Percentiles rank a stretch among this genome's conserved stretches.
phyloP scores from a whole-genome alignment of 1,140 invertebrate genomes.

The Leptinotarsa lineolata region DNA sequence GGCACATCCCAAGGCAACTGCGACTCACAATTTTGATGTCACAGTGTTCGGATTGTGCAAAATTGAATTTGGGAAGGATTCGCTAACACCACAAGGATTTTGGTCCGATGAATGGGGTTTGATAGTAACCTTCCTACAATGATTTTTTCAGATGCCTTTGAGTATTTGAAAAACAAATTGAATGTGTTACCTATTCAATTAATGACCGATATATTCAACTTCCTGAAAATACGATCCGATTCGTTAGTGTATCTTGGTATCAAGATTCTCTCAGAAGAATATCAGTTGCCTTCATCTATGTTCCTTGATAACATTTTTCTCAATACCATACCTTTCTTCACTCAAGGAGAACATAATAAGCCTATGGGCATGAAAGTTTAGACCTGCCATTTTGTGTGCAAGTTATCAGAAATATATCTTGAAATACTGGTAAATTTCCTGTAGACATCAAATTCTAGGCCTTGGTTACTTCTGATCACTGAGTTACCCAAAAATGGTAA shows the following conservation, averaged over 20 bases:
- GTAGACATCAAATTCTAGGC: too few species aligned
- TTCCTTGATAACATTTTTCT: too few species aligned
- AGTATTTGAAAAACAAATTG: not conserved
- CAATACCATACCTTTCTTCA: not conserved
- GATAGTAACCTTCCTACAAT: constrained; percentile 42
- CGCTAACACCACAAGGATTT: not conserved
- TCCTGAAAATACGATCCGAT: too few species aligned
- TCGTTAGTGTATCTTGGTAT: too few species aligned
- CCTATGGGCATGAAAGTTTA: too few species aligned
- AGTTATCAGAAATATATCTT: too few species aligned
- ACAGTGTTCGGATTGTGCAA: constrained; percentile 36
- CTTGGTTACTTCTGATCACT: too few species aligned
- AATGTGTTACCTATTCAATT: not conserved
- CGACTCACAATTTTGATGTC: not conserved
- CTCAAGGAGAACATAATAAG: too few species aligned
- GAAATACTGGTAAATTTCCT: too few species aligned
- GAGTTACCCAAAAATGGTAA: not conserved
- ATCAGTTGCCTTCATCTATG: too few species aligned
- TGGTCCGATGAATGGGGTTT: constrained; percentile 29
- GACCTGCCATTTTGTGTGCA: too few species aligned
- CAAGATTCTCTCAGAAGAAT: too few species aligned
- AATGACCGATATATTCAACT: not conserved
- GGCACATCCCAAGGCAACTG: constrained; percentile 27
- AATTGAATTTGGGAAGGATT: constrained; percentile 31
- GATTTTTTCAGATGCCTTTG: not conserved